Percentiles rank a stretch among this genome's conserved stretches.
phyloP scores from a whole-genome alignment of 2,797 vertebrate genomes.

The Sciurus vulgaris region DNA sequence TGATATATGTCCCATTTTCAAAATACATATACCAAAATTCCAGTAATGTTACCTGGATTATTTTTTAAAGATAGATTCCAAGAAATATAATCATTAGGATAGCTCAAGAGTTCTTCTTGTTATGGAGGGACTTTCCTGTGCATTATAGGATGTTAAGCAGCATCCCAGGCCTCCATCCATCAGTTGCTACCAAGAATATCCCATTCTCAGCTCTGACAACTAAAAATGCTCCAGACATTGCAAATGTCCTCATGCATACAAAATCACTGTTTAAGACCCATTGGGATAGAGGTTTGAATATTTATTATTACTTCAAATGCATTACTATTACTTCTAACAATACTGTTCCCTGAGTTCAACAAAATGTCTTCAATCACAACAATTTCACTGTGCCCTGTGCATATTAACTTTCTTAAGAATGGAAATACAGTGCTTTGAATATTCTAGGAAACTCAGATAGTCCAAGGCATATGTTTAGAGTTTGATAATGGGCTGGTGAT shows the following conservation, averaged over 20 bases:
- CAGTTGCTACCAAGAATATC: neutral
- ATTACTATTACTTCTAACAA: constrained; percentile 2
- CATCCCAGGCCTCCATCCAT: neutral
- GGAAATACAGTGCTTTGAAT: neutral
- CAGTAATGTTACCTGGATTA: neutral
- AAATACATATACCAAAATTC: constrained; percentile 18
- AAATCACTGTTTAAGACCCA: neutral
- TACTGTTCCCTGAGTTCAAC: neutral
- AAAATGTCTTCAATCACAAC: constrained; percentile 36
- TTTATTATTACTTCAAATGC: neutral
- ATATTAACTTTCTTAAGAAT: constrained; percentile 51
- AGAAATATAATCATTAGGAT: neutral
- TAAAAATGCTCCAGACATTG: neutral
- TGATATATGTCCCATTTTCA: constrained; percentile 22
- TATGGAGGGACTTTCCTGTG: neutral
- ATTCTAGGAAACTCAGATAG: neutral
- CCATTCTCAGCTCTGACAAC: neutral
- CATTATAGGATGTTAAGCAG: neutral
- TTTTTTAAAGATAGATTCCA: constrained; percentile 37
- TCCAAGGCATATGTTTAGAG: neutral
- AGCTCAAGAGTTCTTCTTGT: neutral
- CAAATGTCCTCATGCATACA: neutral
- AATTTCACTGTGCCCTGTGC: neutral
- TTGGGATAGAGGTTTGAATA: neutral
- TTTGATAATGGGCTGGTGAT: neutral